phyloP scores from a whole-genome alignment of 2,113 vertebrate genomes.

The Larimichthys polyactis region DNA sequence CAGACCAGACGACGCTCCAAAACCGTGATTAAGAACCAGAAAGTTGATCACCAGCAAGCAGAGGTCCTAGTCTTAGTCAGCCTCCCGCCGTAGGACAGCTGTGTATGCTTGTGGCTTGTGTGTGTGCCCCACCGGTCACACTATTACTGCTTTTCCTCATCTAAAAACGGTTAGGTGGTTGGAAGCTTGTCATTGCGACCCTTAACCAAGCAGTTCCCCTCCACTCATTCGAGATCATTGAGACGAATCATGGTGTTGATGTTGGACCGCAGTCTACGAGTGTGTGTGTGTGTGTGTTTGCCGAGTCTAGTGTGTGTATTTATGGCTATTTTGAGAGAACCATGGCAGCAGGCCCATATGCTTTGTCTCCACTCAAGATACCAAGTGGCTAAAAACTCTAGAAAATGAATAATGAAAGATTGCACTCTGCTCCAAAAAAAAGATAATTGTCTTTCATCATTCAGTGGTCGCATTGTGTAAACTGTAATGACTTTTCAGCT shows the following conservation, averaged over 20 bases:
- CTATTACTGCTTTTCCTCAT: slow-evolving; percentile 29
- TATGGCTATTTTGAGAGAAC: slow-evolving; percentile 47
- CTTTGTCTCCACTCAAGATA: slow-evolving; percentile 54
- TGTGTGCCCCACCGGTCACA: background rate
- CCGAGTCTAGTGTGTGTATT: slow-evolving; percentile 53
- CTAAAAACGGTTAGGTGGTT: slow-evolving; percentile 40
- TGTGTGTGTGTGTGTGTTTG: slow-evolving; percentile 42
- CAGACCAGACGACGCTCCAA: slow-evolving; percentile 69
- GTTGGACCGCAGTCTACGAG: slow-evolving; percentile 35
- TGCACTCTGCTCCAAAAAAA: slow-evolving; percentile 11
- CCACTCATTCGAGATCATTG: slow-evolving; percentile 27
- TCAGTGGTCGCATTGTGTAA: slow-evolving; percentile 14
- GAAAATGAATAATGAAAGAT: slow-evolving; percentile 46
- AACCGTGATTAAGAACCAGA: slow-evolving; percentile 75
- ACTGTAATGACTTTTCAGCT: slow-evolving; percentile 23
- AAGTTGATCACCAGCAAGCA: slow-evolving; percentile 1
- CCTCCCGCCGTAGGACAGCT: slow-evolving; percentile 8
- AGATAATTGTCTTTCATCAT: slow-evolving; percentile 15
- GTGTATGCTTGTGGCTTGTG: slow-evolving; percentile 29
- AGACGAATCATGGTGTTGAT: slow-evolving; percentile 55
- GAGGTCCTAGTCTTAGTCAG: slow-evolving; percentile 9
- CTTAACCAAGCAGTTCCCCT: slow-evolving; percentile 8
- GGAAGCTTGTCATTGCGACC: slow-evolving; percentile 9
- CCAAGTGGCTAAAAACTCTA: slow-evolving; percentile 33
- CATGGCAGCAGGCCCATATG: slow-evolving; percentile 47